Evolutionary conservation across 2,797 vertebrate species (phyloP).

Genomic region (Bradypus variegatus): DNA sequence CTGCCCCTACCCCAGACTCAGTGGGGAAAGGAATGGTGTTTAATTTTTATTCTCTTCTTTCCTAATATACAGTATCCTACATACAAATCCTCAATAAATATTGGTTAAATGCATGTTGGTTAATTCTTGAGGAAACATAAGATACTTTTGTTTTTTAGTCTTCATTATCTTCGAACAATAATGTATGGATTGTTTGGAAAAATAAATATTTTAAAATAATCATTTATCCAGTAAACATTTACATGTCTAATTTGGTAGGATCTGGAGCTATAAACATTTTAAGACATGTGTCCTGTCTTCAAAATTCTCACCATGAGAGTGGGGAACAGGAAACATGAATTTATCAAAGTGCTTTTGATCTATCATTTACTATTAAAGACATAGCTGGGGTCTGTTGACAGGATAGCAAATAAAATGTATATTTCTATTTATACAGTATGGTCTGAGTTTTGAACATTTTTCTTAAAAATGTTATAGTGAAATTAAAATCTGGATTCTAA

Average conservation of each 20-base stretch:
- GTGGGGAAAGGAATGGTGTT: background rate
- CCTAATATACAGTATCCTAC: background rate
- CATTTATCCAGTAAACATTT: background rate
- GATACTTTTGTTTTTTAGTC: background rate
- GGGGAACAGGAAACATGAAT: background rate
- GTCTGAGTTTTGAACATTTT: background rate
- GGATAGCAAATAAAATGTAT: background rate
- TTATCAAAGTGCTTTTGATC: background rate
- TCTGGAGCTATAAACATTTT: conserved; percentile 8
- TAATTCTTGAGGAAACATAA: conserved; percentile 7
- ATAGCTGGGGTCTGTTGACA: background rate
- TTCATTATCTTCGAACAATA: conserved; percentile 4
- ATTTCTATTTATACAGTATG: background rate
- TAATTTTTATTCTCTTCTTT: conserved; percentile 3
- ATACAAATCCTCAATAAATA: background rate
- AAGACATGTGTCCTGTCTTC: background rate
- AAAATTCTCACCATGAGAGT: background rate
- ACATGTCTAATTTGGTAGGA: background rate
- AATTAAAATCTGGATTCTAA: conserved; percentile 27
- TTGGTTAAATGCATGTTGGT: background rate
- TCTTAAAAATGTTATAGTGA: background rate
- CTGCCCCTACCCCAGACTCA: background rate
- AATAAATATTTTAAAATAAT: conserved; percentile 1
- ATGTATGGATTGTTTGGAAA: background rate
- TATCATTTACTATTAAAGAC: background rate